Conservation (phyloP, 2,113 vertebrate genomes). For the Vimba vimba region DNA sequence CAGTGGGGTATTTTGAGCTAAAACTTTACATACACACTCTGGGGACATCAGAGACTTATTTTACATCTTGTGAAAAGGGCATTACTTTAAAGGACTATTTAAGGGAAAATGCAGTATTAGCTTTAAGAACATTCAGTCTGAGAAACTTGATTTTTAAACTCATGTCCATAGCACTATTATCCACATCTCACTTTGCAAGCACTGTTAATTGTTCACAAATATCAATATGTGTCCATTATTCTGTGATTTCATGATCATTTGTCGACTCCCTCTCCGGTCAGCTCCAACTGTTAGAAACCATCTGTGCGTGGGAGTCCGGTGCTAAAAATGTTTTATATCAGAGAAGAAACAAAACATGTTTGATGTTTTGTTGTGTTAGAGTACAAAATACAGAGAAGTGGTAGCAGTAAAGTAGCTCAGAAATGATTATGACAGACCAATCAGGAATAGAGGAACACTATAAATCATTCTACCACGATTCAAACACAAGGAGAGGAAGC, state of each 20-base stretch:
- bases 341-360: constrained; percentile 35
- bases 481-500: neutral
- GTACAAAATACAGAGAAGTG: constrained; percentile 26
- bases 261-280: constrained; percentile 17
- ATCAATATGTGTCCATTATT: constrained; percentile 23
- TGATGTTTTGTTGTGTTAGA: constrained; percentile 45
- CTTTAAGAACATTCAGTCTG: too few species aligned
- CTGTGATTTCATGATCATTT: neutral
- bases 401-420: constrained; percentile 33
- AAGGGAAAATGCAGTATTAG: neutral
- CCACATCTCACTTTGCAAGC: neutral
- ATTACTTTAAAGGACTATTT: neutral
- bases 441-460: constrained; percentile 35
- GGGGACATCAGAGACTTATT: too few species aligned
- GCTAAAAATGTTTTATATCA: constrained; percentile 24
- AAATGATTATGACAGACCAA: constrained; percentile 44
- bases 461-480: constrained; percentile 37
- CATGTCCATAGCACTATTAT: neutral
- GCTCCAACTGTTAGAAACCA: constrained; percentile 45
- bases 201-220: neutral
- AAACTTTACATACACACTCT: too few species aligned
- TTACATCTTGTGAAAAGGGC: too few species aligned
- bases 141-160: too few species aligned
- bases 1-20: too few species aligned
- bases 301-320: constrained; percentile 37